Conservation (phyloP, 2,113 vertebrate species). For the Zingel zingel region DNA sequence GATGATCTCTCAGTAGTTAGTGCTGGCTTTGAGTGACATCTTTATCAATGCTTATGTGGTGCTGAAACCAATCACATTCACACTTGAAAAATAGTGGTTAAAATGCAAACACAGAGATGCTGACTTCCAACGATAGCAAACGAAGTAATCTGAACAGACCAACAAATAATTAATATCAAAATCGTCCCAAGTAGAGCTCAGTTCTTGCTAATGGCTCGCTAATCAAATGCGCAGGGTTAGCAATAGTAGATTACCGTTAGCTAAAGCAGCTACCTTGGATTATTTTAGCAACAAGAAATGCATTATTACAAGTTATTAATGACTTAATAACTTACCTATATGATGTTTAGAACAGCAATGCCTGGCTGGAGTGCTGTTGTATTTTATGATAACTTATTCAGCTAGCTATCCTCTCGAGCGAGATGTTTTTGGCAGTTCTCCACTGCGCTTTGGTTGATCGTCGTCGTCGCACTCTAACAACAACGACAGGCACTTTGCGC, state of each 20-base stretch:
- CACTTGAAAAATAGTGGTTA: not conserved
- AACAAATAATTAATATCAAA: not conserved
- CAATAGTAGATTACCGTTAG: conserved; percentile 39
- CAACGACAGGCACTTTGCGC: conserved; percentile 27
- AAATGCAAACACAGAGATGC: not conserved
- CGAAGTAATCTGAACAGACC: rapidly evolving
- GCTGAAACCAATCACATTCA: not conserved
- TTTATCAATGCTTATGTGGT: not conserved
- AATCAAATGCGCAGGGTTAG: conserved; percentile 39
- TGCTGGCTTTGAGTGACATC: not conserved
- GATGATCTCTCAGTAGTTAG: not conserved
- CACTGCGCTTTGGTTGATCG: not conserved
- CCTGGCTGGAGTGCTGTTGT: not conserved
- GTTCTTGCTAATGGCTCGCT: not conserved
- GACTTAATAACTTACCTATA: conserved; percentile 33
- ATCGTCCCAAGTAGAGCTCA: not conserved
- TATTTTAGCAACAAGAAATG: not conserved
- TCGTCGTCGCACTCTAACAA: conserved; percentile 31
- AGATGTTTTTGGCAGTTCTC: conserved; percentile 51
- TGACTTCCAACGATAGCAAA: not conserved
- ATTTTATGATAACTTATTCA: conserved; percentile 11
- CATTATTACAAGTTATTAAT: not conserved
- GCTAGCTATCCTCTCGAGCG: conserved; percentile 28
- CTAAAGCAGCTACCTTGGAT: conserved; percentile 9
- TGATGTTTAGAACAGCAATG: rapidly evolving